Conservation (phyloP, 2,888 invertebrate species). For the Abscondita cerata region DNA sequence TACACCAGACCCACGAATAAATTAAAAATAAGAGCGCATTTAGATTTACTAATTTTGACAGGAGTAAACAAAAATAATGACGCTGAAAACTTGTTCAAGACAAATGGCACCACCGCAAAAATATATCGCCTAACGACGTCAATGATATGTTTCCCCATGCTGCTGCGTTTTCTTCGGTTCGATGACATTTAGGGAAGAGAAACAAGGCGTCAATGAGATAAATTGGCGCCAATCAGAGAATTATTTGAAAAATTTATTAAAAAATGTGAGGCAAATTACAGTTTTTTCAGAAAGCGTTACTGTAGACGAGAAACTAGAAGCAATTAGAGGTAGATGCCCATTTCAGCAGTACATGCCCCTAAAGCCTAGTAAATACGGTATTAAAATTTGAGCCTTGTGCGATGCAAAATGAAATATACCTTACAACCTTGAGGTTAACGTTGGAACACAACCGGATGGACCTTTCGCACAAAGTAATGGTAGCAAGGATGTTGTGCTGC, state of each 20-base stretch:
- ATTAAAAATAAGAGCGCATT: not conserved
- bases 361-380: conserved; percentile 9
- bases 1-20: not conserved
- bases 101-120: not conserved
- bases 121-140: not conserved
- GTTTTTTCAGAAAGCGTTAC: conserved; percentile 17
- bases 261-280: conserved; percentile 7
- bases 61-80: too few relatives aligned
- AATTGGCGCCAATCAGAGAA: not conserved
- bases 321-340: conserved; percentile 19
- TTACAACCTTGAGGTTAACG: not conserved
- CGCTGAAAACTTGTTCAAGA: conserved; percentile 3
- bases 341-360: not conserved
- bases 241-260: not conserved
- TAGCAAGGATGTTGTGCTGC: not conserved
- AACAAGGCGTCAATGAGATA: too few relatives aligned
- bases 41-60: too few relatives aligned
- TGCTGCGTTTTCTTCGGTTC: not conserved
- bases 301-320: conserved; percentile 28
- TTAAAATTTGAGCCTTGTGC: not conserved
- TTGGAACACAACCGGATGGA: not conserved
- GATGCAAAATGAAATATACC: not conserved
- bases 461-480: not conserved
- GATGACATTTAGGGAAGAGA: not conserved
- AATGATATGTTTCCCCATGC: not conserved